Conservation (phyloP, 2,797 vertebrate genomes). For the Xyrichtys novacula region DNA sequence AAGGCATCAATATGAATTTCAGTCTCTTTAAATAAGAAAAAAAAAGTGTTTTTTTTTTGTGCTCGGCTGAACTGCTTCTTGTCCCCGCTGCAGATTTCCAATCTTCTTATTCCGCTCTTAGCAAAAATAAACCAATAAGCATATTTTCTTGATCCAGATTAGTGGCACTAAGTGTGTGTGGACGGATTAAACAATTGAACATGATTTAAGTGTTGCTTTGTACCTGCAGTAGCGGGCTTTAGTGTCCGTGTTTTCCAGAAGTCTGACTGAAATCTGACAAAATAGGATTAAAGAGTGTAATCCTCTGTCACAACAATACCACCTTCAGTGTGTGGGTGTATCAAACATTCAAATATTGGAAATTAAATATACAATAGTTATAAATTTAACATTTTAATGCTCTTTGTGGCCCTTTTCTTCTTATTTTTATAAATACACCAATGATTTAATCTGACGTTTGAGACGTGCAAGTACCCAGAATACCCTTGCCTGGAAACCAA, state of each 20-base stretch:
- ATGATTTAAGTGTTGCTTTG: not conserved
- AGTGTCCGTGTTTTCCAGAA: not conserved
- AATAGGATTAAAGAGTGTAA: not conserved
- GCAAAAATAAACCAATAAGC: not conserved
- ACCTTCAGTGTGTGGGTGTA: not conserved
- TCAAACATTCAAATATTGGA: too few relatives aligned
- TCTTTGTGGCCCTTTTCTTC: not conserved
- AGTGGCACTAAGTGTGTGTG: not conserved
- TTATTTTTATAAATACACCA: too few relatives aligned
- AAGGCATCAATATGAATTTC: too few relatives aligned
- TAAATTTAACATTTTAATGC: not conserved
- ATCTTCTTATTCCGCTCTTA: not conserved
- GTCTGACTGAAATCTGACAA: not conserved
- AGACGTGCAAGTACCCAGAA: conserved; percentile 2
- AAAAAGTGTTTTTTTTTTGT: too few relatives aligned
- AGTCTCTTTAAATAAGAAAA: too few relatives aligned
- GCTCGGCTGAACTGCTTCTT: not conserved
- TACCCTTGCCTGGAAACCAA: conserved; percentile 5
- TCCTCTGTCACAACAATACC: not conserved
- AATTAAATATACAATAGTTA: not conserved
- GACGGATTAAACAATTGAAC: not conserved
- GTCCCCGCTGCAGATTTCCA: not conserved
- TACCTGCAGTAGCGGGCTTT: not conserved
- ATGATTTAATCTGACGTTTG: not conserved
- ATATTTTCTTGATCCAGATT: not conserved